Evolutionary conservation across 2,888 invertebrate genomes (phyloP), one percentile per base, ranked within the genome.

Genomic region (Prostheceraeus crozeri): DNA sequence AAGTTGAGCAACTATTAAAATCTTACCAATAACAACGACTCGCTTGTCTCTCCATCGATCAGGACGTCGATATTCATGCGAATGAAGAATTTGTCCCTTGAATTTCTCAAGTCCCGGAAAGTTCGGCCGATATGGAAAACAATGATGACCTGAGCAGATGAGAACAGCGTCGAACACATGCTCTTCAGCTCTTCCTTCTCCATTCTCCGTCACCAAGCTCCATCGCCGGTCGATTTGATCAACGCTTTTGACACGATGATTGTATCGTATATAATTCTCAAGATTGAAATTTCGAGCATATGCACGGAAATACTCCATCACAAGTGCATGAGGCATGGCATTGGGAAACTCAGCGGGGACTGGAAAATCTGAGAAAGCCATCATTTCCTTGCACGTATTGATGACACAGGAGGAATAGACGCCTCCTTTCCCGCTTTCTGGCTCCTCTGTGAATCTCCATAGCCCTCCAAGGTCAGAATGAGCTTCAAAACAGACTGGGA

Each of bases 81-180:
- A 71, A 55, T 74, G 74, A 2, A 74, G 55, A 1, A 61, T 60
- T 21, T 28, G 57, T 6, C 74, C 74, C 46, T 62, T 57, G 63
- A 76, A 77, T 1, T 40, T 67, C 0, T 71, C 73, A 53, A 76
- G 67, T 6, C 78, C 79, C 1, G 68, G 65, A 63, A 79, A 71
- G 4, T 67, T 54, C 1, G 80, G 78, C 33, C 68, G 63, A 54
- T 75, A 66, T 0, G 79, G 78, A 36, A 71, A 68, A 0, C 73
- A 72, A 64, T 79, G 79, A 63, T 79, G 79, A 1, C 80, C 80
- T 1, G 73, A 75, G 64, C 78, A 78, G 3, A 79, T 69, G 69
- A 80, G 69, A 1, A 80, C 78, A 3, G 75, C 78, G 62, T 79
- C 78, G 66, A 73, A 77, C 4, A 65, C 65, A 48, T 70, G 68